These are phyloP conservation scores for Cyrtodaria siliqua DNA, from an alignment of 2,888 invertebrate genomes.

Conservation along the genomic window DNA sequence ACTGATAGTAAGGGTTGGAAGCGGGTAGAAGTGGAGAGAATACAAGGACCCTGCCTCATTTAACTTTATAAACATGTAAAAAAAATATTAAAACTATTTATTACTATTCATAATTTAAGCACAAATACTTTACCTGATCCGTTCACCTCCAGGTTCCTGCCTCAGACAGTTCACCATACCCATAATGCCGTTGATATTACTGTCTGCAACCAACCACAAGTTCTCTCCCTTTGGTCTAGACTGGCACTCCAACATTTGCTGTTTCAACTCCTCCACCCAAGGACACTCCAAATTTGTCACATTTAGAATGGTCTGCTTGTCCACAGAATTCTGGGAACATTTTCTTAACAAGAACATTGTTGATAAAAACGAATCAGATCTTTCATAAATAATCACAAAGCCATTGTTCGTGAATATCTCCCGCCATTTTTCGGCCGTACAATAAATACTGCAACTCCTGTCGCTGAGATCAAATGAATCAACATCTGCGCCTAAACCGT, in stretches of 20 bases:
- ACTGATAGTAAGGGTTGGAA: too few species aligned
- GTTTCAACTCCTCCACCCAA: constrained; percentile 94
- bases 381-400: constrained; percentile 89
- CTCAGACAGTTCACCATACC: constrained; percentile 96
- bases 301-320: constrained; percentile 57
- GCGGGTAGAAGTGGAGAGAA: too few species aligned
- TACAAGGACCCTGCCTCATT: too few species aligned
- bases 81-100: too few species aligned
- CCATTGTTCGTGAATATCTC: constrained; percentile 82
- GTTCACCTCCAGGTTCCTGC: constrained; percentile 93
- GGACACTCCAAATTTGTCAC: constrained; percentile 69
- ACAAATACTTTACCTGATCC: constrained; percentile 88
- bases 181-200: constrained; percentile 91
- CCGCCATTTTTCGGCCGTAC: constrained; percentile 72
- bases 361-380: constrained; percentile 89
- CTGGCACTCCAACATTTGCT: constrained; percentile 90
- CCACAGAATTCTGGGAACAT: constrained; percentile 15
- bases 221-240: constrained; percentile 86
- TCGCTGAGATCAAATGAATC: constrained; percentile 40
- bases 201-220: constrained; percentile 89
- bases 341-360: constrained; percentile 89
- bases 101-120: too few species aligned
- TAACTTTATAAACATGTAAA: too few species aligned
- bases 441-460: constrained; percentile 69
- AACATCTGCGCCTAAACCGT: constrained; percentile 62